phyloP scores from a whole-genome alignment of 1,140 invertebrate genomes.

The Metopolophium dirhodum region DNA sequence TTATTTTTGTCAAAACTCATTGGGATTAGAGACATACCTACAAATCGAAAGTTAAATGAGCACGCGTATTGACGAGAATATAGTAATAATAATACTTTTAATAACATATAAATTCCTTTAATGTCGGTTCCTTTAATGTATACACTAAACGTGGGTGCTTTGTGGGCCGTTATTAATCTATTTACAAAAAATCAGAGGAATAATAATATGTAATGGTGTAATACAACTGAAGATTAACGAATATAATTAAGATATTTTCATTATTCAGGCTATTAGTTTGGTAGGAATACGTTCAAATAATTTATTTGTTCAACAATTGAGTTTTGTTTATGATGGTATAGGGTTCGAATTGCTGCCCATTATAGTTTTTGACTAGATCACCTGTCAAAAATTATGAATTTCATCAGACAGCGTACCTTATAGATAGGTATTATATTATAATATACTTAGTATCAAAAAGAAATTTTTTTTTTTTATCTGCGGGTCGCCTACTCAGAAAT shows the following conservation, averaged over 20 bases:
- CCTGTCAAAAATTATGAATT: neutral
- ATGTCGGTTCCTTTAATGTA: neutral
- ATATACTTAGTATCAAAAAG: neutral
- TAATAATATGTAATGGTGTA: neutral
- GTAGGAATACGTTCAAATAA: neutral
- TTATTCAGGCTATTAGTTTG: neutral
- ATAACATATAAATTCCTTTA: neutral
- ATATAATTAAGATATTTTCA: neutral
- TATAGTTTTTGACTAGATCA: neutral
- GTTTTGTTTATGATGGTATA: neutral
- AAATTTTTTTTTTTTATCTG: neutral
- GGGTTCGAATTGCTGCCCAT: neutral
- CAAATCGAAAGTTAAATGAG: neutral
- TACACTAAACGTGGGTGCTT: neutral
- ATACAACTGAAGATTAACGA: neutral
- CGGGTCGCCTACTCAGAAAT: neutral
- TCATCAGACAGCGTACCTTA: neutral
- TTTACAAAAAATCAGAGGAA: neutral
- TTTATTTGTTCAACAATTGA: neutral
- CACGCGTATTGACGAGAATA: neutral
- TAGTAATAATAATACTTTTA: neutral
- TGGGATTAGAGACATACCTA: neutral
- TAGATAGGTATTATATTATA: neutral
- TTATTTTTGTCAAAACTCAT: neutral
- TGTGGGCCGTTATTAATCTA: neutral